Conservation (phyloP, 2,113 vertebrate genomes). For the Crotalus viridis region DNA sequence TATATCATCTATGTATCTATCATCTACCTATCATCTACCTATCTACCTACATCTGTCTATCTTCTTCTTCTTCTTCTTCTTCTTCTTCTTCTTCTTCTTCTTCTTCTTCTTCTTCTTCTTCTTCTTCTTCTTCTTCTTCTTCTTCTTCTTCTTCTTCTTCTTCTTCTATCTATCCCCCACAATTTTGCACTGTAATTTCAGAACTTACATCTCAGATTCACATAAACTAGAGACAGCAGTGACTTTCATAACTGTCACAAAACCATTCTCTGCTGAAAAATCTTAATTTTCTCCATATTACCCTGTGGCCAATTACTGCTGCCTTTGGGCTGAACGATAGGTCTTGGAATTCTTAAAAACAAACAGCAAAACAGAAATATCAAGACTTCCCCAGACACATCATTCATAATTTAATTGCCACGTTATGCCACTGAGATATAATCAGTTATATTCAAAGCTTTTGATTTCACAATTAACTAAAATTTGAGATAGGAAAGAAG, state of each 20-base stretch:
- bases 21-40: too few relatives aligned
- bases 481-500: background rate
- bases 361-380: background rate
- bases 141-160: too few relatives aligned
- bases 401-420: slow-evolving; percentile 12
- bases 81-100: too few relatives aligned
- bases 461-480: background rate
- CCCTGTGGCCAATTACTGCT: background rate
- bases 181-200: background rate
- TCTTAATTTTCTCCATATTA: background rate
- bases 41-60: too few relatives aligned
- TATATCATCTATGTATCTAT: too few relatives aligned
- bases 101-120: too few relatives aligned
- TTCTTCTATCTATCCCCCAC: background rate
- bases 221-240: background rate
- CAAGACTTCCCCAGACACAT: background rate
- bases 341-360: background rate
- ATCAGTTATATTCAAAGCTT: background rate
- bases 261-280: background rate
- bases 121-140: too few relatives aligned
- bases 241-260: background rate
- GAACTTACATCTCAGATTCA: background rate
- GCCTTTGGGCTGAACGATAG: background rate
- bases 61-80: too few relatives aligned
- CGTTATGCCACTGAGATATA: background rate